These are phyloP conservation scores for Merodon equestris DNA, from an alignment of 2,888 invertebrate species.

Conservation along the genomic window DNA sequence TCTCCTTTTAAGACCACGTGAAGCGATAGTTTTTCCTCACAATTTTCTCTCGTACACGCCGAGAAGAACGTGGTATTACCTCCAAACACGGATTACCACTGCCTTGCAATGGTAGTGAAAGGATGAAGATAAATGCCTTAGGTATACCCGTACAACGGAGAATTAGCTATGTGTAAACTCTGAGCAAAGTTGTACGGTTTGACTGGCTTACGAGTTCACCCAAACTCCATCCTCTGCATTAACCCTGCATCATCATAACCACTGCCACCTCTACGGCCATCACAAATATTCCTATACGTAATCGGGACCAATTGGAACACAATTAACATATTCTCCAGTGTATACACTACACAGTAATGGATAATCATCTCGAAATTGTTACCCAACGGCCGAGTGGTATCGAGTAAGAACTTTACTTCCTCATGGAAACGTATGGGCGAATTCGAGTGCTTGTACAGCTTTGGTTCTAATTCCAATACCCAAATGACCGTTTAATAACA, in stretches of 20 bases:
- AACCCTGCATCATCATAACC: too few relatives aligned
- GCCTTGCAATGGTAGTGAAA: not conserved
- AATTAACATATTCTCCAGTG: conserved; percentile 46
- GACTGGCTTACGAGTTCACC: conserved; percentile 33
- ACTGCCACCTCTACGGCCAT: conserved; percentile 1
- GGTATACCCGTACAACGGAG: conserved; percentile 10
- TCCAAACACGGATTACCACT: conserved; percentile 23
- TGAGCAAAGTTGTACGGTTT: conserved; percentile 29
- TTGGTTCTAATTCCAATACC: conserved; percentile 32
- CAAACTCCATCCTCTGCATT: conserved; percentile 35
- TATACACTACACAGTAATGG: not conserved
- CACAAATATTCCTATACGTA: not conserved
- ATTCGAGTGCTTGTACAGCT: too few relatives aligned
- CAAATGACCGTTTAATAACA: conserved; percentile 43
- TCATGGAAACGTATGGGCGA: too few relatives aligned
- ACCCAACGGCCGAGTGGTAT: conserved; percentile 1
- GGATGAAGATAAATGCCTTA: conserved; percentile 44
- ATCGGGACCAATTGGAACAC: conserved; percentile 38
- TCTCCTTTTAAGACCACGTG: conserved; percentile 41
- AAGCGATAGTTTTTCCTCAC: conserved; percentile 44
- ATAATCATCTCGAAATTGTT: conserved; percentile 48
- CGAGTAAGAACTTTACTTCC: too few relatives aligned
- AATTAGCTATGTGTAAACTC: conserved; percentile 28
- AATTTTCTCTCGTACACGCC: not conserved
- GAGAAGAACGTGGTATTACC: conserved; percentile 10